Conservation (phyloP, 2,797 vertebrate genomes). For the Selene dorsalis region DNA sequence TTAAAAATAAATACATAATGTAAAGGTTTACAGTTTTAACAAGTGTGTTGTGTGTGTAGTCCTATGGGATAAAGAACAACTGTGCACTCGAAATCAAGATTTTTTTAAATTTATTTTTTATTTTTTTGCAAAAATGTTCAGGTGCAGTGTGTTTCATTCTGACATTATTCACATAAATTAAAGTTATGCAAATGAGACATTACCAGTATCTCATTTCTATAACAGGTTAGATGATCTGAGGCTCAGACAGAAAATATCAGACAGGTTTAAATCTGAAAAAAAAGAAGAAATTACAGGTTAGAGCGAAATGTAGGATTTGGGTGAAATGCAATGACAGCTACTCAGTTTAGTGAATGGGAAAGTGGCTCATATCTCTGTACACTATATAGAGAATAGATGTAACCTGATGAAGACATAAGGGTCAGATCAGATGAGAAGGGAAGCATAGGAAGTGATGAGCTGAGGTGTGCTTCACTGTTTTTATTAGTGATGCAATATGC, state of each 20-base stretch:
- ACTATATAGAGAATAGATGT: neutral
- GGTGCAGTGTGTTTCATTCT: neutral
- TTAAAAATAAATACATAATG: too few relatives aligned
- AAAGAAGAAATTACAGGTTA: too few relatives aligned
- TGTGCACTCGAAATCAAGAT: too few relatives aligned
- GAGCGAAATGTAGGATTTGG: neutral
- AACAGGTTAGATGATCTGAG: neutral
- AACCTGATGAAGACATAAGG: neutral
- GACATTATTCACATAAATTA: neutral
- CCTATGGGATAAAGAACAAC: too few relatives aligned
- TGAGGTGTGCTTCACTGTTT: neutral
- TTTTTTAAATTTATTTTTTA: too few relatives aligned
- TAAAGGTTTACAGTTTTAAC: too few relatives aligned
- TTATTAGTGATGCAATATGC: neutral
- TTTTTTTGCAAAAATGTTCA: too few relatives aligned
- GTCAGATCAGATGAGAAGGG: conserved; percentile 21
- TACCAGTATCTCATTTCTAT: too few relatives aligned
- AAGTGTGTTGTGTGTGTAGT: too few relatives aligned
- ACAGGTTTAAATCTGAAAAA: neutral
- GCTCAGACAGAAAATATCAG: too few relatives aligned
- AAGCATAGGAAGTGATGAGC: conserved; percentile 27
- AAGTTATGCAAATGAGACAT: neutral
- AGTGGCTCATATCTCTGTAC: neutral
- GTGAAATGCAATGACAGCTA: neutral
- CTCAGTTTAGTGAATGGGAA: conserved; percentile 12